phyloP scores from a whole-genome alignment of 2,888 invertebrate genomes.

The Nemotelus nigrinus region DNA sequence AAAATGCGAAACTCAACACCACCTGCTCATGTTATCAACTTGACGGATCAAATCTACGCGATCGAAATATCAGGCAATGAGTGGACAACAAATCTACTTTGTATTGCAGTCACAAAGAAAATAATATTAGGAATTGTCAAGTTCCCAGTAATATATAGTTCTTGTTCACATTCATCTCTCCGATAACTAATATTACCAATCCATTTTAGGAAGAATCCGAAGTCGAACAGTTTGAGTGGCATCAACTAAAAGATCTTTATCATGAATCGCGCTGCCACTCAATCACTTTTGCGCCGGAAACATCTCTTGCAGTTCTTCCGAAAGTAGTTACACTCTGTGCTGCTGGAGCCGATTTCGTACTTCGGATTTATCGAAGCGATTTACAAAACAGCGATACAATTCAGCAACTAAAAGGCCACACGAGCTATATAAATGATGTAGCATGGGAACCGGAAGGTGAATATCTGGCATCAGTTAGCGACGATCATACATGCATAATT shows the following conservation, averaged over 20 bases:
- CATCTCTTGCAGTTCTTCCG: slow-evolving; percentile 70
- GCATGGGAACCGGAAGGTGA: slow-evolving; percentile 76
- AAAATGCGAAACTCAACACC: slow-evolving; percentile 57
- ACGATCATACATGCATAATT: slow-evolving; percentile 78
- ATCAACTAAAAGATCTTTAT: slow-evolving; percentile 68
- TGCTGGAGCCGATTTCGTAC: slow-evolving; percentile 69
- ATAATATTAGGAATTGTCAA: slow-evolving; percentile 69
- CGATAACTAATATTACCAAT: not conserved
- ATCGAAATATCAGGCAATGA: slow-evolving; percentile 73
- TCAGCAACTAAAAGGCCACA: slow-evolving; percentile 68
- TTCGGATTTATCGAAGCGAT: slow-evolving; percentile 69
- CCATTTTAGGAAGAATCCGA: slow-evolving; percentile 66
- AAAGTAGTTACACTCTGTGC: slow-evolving; percentile 65
- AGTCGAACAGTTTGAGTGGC: slow-evolving; percentile 67
- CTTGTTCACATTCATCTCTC: not conserved
- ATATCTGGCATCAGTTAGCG: slow-evolving; percentile 77
- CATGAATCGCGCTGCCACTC: slow-evolving; percentile 69
- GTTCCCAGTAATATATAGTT: slow-evolving; percentile 67
- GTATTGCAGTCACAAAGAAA: slow-evolving; percentile 70
- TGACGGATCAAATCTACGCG: slow-evolving; percentile 68
- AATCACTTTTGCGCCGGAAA: slow-evolving; percentile 72
- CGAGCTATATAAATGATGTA: slow-evolving; percentile 75
- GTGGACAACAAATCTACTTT: slow-evolving; percentile 72
- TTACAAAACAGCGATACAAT: slow-evolving; percentile 65
- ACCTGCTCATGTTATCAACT: slow-evolving; percentile 66